Base-by-base conservation (phyloP, 2,888 invertebrate species). In the Tethea ocularis region DNA sequence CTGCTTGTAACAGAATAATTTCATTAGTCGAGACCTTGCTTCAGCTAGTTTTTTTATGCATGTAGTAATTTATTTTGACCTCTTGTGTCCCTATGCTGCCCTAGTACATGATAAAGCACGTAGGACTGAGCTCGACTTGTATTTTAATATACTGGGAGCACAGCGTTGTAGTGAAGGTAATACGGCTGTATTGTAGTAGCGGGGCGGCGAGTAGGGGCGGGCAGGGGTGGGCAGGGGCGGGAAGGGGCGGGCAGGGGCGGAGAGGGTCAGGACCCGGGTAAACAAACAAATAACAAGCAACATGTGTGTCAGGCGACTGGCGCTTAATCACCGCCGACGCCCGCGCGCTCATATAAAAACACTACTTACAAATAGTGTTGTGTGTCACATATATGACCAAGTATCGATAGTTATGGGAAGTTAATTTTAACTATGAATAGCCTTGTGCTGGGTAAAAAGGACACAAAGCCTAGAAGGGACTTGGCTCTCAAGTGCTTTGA, bases 201-300 rank as follows among this genome's bases (percentile, higher is more conserved):
- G 33, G 11, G 4, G 26, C 26, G 26, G 26, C n/a, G n/a, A n/a
- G n/a, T n/a, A n/a, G n/a, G n/a, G n/a, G n/a, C n/a, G n/a, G n/a
- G n/a, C n/a, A n/a, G n/a, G n/a, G n/a, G n/a, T n/a, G n/a, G n/a
- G n/a, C n/a, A n/a, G n/a, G n/a, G n/a, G n/a, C n/a, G n/a, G n/a
- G n/a, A n/a, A n/a, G n/a, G 26, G 26, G 26, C 26, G 26, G 4
- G 26, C 4, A 8, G 3, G 29, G 7, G 3, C 3, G 29, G 5
- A 13, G 33, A 1, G 33, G 33, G 33, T 33, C 33, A 13, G 7
- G 33, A 10, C 38, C 38, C 11, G 46, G 6, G 46, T 20, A 46
- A 46, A 20, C 46, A 46, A 46, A 46, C 46, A 46, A 46, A 46
- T 46, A 46, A 46, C 46, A 46, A 46, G 46, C 46, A 46, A 46